These are phyloP conservation scores for Ivindomyrus marchei DNA, from an alignment of 2,113 vertebrate genomes.

Conservation along the genomic window DNA sequence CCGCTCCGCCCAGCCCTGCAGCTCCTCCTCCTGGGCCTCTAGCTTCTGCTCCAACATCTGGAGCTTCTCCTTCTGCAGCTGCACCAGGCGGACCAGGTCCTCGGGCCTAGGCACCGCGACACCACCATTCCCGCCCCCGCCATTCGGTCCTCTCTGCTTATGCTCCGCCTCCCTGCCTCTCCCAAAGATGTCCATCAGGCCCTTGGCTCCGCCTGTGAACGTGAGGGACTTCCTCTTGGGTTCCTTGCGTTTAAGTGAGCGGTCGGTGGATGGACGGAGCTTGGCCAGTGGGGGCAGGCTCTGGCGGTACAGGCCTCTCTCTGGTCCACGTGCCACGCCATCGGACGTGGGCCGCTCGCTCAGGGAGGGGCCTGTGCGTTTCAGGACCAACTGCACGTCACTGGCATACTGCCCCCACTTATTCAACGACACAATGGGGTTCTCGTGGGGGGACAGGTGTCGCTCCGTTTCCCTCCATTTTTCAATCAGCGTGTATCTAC, in stretches of 20 bases:
- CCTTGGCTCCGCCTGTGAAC: slow-evolving; percentile 84
- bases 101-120: slow-evolving; percentile 63
- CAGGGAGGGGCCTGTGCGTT: slow-evolving; percentile 85
- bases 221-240: slow-evolving; percentile 92
- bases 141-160: slow-evolving; percentile 70
- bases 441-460: slow-evolving; percentile 86
- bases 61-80: slow-evolving; percentile 83
- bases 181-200: slow-evolving; percentile 83
- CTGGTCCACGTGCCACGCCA: slow-evolving; percentile 72
- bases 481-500: slow-evolving; percentile 89
- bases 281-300: slow-evolving; percentile 90
- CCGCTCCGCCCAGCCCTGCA: slow-evolving; percentile 73
- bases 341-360: slow-evolving; percentile 86
- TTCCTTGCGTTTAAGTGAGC: slow-evolving; percentile 78
- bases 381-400: slow-evolving; percentile 88
- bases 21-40: slow-evolving; percentile 73
- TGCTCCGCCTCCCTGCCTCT: slow-evolving; percentile 68
- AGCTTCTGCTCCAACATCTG: slow-evolving; percentile 76
- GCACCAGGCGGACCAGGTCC: slow-evolving; percentile 77
- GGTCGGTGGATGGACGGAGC: slow-evolving; percentile 74
- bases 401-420: slow-evolving; percentile 97
- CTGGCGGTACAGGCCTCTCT: slow-evolving; percentile 84
- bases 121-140: slow-evolving; percentile 33
- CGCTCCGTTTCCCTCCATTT: slow-evolving; percentile 93
- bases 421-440: slow-evolving; percentile 87